These are phyloP conservation scores for Teleogryllus oceanicus DNA, from an alignment of 2,888 invertebrate species.

Conservation along the genomic window DNA sequence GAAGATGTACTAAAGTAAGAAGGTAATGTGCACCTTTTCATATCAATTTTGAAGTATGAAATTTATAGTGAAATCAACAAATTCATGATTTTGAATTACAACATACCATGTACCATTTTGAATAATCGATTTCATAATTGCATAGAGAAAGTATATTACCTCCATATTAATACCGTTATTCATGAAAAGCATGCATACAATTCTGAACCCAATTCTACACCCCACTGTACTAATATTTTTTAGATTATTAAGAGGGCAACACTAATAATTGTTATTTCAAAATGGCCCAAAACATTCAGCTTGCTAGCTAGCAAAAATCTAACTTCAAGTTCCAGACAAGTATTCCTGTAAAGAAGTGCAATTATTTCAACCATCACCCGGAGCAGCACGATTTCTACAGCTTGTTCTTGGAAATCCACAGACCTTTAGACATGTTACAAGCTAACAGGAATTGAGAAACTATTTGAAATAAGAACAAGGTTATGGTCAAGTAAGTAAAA, in stretches of 20 bases:
- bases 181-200: not conserved
- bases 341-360: conserved; percentile 18
- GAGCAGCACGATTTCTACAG: not conserved
- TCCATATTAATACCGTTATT: no score
- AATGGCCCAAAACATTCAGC: not conserved
- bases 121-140: no score
- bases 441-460: not conserved
- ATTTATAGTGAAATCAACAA: no score
- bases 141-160: no score
- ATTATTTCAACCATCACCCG: conserved; percentile 1
- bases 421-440: not conserved
- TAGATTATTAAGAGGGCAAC: not conserved
- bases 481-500: not conserved
- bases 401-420: not conserved
- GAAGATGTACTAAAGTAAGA: no score
- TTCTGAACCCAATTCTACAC: not conserved
- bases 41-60: no score
- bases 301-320: conserved; percentile 9
- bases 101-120: no score
- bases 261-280: not conserved
- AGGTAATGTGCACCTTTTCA: no score
- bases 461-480: not conserved
- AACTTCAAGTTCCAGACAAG: conserved; percentile 9
- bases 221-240: not conserved
- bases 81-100: no score